phyloP scores from a whole-genome alignment of 2,888 invertebrate genomes.

The Platycnemis pennipes region DNA sequence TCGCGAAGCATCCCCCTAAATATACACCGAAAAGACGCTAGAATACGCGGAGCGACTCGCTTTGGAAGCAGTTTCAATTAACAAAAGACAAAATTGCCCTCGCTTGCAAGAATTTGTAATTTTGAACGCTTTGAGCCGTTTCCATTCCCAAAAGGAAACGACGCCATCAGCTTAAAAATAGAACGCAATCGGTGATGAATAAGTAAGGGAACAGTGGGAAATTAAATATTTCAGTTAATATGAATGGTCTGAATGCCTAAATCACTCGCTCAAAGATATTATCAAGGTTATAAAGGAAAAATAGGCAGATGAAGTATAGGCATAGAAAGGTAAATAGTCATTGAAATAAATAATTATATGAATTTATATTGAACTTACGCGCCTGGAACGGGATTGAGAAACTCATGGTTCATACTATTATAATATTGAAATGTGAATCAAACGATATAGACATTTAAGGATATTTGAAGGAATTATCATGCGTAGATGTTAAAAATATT shows the following conservation, averaged over 20 bases:
- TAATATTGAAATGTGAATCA: too few species aligned
- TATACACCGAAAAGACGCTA: background rate
- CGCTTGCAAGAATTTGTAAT: constrained; percentile 14
- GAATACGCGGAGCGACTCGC: background rate
- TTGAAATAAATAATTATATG: too few species aligned
- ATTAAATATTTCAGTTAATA: background rate
- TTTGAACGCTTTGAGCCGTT: constrained; percentile 22
- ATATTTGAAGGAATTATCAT: too few species aligned
- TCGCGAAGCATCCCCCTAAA: background rate
- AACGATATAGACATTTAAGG: too few species aligned
- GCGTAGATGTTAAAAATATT: too few species aligned
- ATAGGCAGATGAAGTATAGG: too few species aligned
- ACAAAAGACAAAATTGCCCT: constrained; percentile 25
- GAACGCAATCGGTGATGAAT: background rate
- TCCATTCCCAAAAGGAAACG: background rate
- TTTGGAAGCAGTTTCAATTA: constrained; percentile 29
- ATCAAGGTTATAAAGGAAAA: too few species aligned
- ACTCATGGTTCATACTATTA: too few species aligned
- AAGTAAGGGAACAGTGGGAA: background rate
- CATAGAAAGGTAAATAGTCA: too few species aligned
- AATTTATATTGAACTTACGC: too few species aligned
- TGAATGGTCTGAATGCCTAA: background rate
- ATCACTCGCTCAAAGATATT: background rate
- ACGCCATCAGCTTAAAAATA: background rate
- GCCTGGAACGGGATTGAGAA: too few species aligned